These are phyloP conservation scores for Phyllopteryx taeniolatus DNA, from an alignment of 2,113 vertebrate genomes.

Conservation along the genomic window DNA sequence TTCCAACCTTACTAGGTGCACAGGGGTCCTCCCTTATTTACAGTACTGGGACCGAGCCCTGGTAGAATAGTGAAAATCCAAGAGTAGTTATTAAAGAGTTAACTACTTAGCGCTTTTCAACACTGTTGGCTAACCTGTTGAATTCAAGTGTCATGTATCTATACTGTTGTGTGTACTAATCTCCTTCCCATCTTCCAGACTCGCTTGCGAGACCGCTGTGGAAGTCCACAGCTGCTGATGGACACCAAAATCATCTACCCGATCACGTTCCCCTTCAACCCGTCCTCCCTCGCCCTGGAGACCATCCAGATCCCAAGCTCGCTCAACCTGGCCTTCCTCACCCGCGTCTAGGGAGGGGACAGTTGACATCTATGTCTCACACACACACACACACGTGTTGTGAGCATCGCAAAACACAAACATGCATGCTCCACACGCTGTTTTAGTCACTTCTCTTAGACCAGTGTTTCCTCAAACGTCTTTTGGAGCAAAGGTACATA, in stretches of 20 bases:
- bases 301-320: slow-evolving; percentile 96
- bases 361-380: background rate
- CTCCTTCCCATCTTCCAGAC: slow-evolving; percentile 69
- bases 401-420: background rate
- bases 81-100: no score
- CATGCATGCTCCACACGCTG: background rate
- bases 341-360: slow-evolving; percentile 77
- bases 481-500: background rate
- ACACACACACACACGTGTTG: background rate
- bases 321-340: slow-evolving; percentile 89
- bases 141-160: background rate
- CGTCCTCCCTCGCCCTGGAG: slow-evolving; percentile 91
- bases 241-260: slow-evolving; percentile 98
- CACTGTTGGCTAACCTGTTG: background rate
- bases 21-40: background rate
- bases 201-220: slow-evolving; percentile 91
- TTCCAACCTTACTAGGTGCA: background rate
- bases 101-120: no score
- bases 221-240: slow-evolving; percentile 93
- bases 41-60: background rate
- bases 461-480: background rate
- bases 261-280: slow-evolving; percentile 95
- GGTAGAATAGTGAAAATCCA: no score
- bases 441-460: background rate
- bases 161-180: background rate